These are phyloP conservation scores for Apostichopus californicus DNA, from an alignment of 35 echinoderm and acorn worm species.

Conservation along the genomic window DNA sequence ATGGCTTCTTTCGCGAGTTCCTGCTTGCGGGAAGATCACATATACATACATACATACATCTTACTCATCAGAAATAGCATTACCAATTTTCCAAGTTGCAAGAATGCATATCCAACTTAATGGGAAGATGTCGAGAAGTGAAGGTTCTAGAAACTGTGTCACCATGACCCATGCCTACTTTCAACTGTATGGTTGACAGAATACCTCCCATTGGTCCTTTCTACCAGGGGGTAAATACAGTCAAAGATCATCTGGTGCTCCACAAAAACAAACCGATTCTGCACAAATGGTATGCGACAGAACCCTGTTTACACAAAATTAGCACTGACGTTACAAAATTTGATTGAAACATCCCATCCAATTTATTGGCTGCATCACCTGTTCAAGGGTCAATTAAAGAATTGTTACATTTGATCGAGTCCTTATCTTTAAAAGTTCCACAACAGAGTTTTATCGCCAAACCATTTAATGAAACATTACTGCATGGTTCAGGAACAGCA, in stretches of 20 bases:
- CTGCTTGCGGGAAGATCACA: too few relatives aligned
- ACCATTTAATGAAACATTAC: constrained; percentile 11
- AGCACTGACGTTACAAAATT: constrained; percentile 23
- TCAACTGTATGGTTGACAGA: not conserved
- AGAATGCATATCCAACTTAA: too few relatives aligned
- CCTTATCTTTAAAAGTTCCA: constrained; percentile 28
- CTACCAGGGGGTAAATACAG: constrained; percentile 13
- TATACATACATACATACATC: too few relatives aligned
- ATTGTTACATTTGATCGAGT: constrained; percentile 42
- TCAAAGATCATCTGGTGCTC: not conserved
- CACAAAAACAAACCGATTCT: not conserved
- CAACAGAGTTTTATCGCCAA: not conserved
- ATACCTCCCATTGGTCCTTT: not conserved
- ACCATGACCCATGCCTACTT: not conserved
- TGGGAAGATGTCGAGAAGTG: not conserved
- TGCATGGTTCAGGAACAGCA: not conserved
- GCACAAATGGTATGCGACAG: constrained; percentile 27
- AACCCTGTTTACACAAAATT: constrained; percentile 46
- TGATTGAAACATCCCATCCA: constrained; percentile 31
- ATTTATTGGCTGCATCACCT: constrained; percentile 35
- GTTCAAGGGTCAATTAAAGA: constrained; percentile 31
- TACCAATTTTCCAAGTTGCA: too few relatives aligned
- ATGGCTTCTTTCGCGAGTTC: too few relatives aligned
- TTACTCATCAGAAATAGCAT: too few relatives aligned
- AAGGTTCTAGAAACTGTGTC: constrained; percentile 17